Conservation (phyloP, 1,140 invertebrate species). For the Ctenoplectra terminalis region DNA sequence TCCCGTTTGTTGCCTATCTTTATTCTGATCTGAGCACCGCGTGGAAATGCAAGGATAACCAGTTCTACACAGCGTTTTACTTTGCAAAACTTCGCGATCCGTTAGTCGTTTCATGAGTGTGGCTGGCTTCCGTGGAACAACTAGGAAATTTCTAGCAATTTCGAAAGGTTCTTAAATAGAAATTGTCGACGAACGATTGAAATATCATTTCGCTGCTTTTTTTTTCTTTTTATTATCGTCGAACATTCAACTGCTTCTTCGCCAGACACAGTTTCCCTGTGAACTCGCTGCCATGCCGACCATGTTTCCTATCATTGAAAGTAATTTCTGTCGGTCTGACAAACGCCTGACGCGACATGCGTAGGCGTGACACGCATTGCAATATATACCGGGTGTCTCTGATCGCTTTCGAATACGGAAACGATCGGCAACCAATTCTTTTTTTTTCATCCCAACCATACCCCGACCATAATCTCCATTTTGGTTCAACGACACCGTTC, state of each 20-base stretch:
- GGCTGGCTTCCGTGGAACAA: not conserved
- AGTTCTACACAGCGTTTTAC: constrained; percentile 53
- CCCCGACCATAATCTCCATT: no score
- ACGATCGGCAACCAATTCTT: no score
- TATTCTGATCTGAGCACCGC: constrained; percentile 35
- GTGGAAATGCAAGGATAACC: constrained; percentile 52
- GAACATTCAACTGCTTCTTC: not conserved
- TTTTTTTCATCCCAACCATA: no score
- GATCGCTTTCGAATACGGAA: constrained; percentile 25
- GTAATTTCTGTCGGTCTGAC: constrained; percentile 46
- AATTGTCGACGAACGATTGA: not conserved
- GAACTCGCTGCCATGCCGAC: not conserved
- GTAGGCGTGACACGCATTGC: constrained; percentile 57
- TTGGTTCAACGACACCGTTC: constrained; percentile 43
- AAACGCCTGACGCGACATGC: constrained; percentile 51
- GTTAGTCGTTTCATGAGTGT: not conserved
- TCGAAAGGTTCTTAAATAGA: not conserved
- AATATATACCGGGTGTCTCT: constrained; percentile 52
- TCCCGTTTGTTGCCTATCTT: constrained; percentile 59
- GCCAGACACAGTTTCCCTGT: not conserved
- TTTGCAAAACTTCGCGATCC: not conserved
- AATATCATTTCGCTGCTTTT: not conserved
- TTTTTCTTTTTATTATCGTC: not conserved
- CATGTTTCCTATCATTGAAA: constrained; percentile 47
- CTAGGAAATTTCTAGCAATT: not conserved